Base-by-base conservation (phyloP, 2,888 invertebrate genomes). In the Pristionchus arcanus region DNA sequence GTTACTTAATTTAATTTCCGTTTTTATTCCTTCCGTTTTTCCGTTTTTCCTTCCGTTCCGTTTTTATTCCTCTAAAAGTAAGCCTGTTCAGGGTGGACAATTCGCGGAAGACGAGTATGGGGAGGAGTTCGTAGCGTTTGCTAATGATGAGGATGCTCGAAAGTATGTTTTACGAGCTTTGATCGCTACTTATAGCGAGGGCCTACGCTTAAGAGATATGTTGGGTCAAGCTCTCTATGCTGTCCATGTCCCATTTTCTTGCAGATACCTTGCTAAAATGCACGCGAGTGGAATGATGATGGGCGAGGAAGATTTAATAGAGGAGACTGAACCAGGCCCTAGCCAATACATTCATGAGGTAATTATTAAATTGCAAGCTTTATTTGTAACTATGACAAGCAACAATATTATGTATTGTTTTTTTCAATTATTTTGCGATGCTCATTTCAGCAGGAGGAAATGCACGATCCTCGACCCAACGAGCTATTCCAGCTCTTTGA, bases 111-210 rank as follows among this genome's bases (percentile, higher is more conserved):
- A 81, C 49, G 83, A 83, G 4, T 83, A 42, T 42, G 37, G 55
- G 11, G 83, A 83, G 11, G 83, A 83, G 83, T 83, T 37, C 31
- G 83, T 83, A n/a, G 53, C 53, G 53, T 83, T 83, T 42, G 28
- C 13, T 2, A 31, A 83, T 83, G 53, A 83, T 1, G 83, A 83
- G 55, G 83, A 83, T 19, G 83, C 83, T 13, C 16, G 53, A 53
- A 83, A 42, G 83, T 83, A 83, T 53, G 37, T 55, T 53, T 7
- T 55, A 55, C 31, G 11, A 49, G 42, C 42, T 49, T 11, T 42
- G 13, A 49, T 28, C 13, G 16, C 77, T 42, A 19, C 37, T 11
- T 49, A 49, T 83, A 7, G 53, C 34, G 53, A 74, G 1, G 13
- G 28, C 19, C 42, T n/a, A 25, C 42, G 9, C 81, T 16, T 42